These are phyloP conservation scores for Meteorus colon DNA, from an alignment of 2,888 invertebrate genomes.

Conservation along the genomic window DNA sequence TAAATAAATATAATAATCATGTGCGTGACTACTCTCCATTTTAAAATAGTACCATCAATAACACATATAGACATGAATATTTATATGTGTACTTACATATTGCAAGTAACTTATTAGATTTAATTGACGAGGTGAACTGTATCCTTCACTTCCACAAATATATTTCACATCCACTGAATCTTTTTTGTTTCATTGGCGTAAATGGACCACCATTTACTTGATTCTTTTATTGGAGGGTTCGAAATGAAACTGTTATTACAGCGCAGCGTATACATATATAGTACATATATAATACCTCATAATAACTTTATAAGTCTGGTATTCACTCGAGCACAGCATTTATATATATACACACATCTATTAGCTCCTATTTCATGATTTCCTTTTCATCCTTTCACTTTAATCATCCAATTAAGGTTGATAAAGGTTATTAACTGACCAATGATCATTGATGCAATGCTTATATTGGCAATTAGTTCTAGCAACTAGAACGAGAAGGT, in stretches of 20 bases:
- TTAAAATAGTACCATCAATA: background rate
- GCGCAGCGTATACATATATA: background rate
- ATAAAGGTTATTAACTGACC: conserved; percentile 30
- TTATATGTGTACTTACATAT: background rate
- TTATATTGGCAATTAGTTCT: conserved; percentile 27
- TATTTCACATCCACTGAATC: background rate
- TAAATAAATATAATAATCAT: conserved; percentile 1
- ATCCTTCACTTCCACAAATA: background rate
- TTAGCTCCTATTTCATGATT: conserved; percentile 22
- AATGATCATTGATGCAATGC: conserved; percentile 32
- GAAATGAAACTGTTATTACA: conserved; percentile 24
- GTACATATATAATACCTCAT: conserved; percentile 38
- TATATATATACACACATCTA: conserved; percentile 12
- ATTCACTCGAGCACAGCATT: conserved; percentile 40
- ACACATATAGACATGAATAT: background rate
- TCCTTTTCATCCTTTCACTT: conserved; percentile 19
- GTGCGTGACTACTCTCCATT: background rate
- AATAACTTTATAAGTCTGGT: conserved; percentile 49
- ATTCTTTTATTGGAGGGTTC: background rate
- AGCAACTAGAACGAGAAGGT: background rate
- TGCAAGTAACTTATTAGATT: background rate
- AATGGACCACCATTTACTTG: conserved; percentile 19
- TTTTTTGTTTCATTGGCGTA: conserved; percentile 34
- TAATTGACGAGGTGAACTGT: background rate
- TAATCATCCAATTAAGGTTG: conserved; percentile 37